Evolutionary conservation across 2,888 invertebrate species (phyloP).

Genomic region (Andrena minutula): DNA sequence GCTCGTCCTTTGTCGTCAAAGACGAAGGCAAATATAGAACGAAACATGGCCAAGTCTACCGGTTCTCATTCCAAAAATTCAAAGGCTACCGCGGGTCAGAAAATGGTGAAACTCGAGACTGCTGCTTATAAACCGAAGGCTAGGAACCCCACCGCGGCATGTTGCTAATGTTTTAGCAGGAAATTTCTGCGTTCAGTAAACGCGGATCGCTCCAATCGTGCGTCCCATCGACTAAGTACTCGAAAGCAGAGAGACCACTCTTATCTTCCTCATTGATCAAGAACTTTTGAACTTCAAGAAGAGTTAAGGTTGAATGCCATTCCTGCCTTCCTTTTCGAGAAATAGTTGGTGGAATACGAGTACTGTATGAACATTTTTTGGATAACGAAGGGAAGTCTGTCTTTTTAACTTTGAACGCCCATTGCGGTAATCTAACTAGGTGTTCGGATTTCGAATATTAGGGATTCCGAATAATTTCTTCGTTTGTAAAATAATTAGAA

Average conservation of each 20-base stretch:
- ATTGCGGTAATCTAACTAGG: background rate
- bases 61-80: slow-evolving; percentile 50
- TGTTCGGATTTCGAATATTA: background rate
- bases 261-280: slow-evolving; percentile 33
- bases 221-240: slow-evolving; percentile 29
- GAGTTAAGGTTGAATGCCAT: background rate
- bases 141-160: slow-evolving; percentile 33
- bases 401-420: background rate
- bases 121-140: slow-evolving; percentile 54
- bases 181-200: slow-evolving; percentile 40
- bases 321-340: background rate
- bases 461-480: no score
- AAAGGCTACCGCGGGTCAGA: slow-evolving; percentile 56
- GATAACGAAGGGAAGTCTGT: background rate
- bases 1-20: background rate
- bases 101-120: slow-evolving; percentile 62
- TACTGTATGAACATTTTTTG: background rate
- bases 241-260: slow-evolving; percentile 27
- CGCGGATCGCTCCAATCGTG: slow-evolving; percentile 26
- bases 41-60: slow-evolving; percentile 32
- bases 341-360: background rate
- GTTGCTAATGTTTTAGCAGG: slow-evolving; percentile 43
- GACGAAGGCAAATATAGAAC: slow-evolving; percentile 1
- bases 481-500: no score
- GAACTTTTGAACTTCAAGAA: background rate